Base-by-base conservation (phyloP, 2,888 invertebrate genomes). In the Stomorhina lunata region DNA sequence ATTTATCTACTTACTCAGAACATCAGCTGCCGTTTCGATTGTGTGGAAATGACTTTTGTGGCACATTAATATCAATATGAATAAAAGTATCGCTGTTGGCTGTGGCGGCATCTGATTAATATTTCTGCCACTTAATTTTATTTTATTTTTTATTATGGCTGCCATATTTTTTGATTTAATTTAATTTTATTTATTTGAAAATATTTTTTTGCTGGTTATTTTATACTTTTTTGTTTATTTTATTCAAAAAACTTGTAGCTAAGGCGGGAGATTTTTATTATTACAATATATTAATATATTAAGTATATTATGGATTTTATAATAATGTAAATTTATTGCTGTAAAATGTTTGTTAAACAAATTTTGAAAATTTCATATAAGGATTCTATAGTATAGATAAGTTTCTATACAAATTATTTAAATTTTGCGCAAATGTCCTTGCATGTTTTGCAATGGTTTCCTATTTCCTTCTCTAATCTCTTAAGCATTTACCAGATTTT, bases 1-100 rank as follows among this genome's bases (percentile, higher is more conserved):
- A 50, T 20, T 15, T 12, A 59, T 45, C 32, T 65, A 87, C 90
- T 90, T 86, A 90, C 90, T 89, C 84, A 89, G 85, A 7, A 89
- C 88, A 86, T 90, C 90, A 6, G 88, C 87, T 73, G 88, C 88
- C 40, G 87, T 88, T 84, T 90, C 90, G 78, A 89, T 86, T 65
- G 88, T 79, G 75, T 88, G 88, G 79, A 86, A 84, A 80, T 86
- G 84, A 84, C 86, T 87, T 84, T 85, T 87, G 79, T 88, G 89
- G 86, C 89, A 89, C 88, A 90, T 86, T 55, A 88, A 77, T 63
- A 89, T 85, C 48, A 88, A 69, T 55, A 89, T 73, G 80, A 86
- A 85, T 43, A 89, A 80, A 45, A 87, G 59, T 84, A 84, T 84
- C 6, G 85, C 81, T 65, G 68, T 73, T 7, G 82, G 78, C 40